Conservation (phyloP, 2,797 vertebrate genomes). For the Avahi laniger region DNA sequence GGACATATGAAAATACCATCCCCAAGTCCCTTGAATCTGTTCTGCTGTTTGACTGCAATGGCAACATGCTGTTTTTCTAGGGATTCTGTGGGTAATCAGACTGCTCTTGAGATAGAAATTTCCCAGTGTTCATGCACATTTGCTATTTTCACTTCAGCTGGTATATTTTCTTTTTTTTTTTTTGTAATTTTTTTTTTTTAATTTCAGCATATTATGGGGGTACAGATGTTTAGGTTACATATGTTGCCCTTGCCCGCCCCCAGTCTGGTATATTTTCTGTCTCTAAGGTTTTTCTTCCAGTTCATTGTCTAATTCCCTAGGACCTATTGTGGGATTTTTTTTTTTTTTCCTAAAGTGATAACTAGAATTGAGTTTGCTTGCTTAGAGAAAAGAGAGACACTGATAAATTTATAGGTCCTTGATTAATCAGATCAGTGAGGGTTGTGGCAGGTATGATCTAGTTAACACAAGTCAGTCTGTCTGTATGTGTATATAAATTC, state of each 20-base stretch:
- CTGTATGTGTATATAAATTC: neutral
- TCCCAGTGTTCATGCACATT: neutral
- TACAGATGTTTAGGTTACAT: too few species aligned
- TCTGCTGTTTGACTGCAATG: neutral
- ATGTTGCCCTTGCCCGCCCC: too few species aligned
- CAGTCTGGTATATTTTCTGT: neutral
- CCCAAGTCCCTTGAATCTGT: neutral
- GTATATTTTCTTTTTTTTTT: neutral
- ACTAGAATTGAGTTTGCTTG: constrained; percentile 25
- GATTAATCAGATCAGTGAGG: neutral
- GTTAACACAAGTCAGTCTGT: neutral
- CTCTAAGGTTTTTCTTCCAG: neutral
- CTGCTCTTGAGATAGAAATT: neutral
- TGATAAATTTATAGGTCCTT: neutral
- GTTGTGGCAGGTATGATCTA: neutral
- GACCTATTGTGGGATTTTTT: neutral
- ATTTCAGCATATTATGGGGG: too few species aligned
- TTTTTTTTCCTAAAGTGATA: neutral
- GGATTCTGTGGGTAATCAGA: neutral
- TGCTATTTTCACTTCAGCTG: neutral
- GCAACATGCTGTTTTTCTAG: neutral
- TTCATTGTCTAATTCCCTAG: constrained; percentile 33
- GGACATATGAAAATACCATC: neutral
- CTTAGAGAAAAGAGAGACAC: neutral
- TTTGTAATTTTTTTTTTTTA: too few species aligned